Percentiles rank a stretch among this genome's conserved stretches.
These are phyloP conservation scores for Erethizon dorsatum DNA, from an alignment of 2,797 vertebrate species.

Conservation along the genomic window DNA sequence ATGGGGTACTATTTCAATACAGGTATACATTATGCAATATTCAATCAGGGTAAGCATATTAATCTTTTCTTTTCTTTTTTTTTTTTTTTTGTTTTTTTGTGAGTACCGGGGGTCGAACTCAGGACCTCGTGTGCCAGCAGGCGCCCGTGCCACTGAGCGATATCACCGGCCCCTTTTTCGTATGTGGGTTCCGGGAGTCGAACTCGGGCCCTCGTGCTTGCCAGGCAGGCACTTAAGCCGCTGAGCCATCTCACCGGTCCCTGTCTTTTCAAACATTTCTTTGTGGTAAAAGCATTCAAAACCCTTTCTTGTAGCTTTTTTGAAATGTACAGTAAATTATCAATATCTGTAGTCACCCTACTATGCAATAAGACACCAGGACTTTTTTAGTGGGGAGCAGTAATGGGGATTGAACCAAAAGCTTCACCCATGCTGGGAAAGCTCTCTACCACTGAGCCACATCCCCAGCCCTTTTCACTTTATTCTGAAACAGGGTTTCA, in stretches of 20 bases:
- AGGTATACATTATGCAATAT: background rate
- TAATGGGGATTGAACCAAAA: background rate
- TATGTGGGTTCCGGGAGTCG: too few relatives aligned
- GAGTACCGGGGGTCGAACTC: too few relatives aligned
- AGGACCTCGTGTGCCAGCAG: too few relatives aligned
- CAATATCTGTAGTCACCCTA: background rate
- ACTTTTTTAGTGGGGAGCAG: background rate
- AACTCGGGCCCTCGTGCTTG: too few relatives aligned
- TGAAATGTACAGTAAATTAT: background rate
- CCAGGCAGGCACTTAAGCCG: too few relatives aligned
- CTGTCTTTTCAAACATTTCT: background rate
- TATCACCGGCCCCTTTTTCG: too few relatives aligned
- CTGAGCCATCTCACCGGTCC: too few relatives aligned
- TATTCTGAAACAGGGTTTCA: background rate
- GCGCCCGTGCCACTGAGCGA: too few relatives aligned
- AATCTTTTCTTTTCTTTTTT: too few relatives aligned
- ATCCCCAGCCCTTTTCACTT: background rate
- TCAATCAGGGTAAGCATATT: background rate
- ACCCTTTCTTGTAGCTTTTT: background rate
- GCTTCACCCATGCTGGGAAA: background rate
- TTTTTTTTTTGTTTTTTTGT: too few relatives aligned
- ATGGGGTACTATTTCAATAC: background rate
- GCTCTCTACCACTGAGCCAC: background rate
- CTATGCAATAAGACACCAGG: background rate
- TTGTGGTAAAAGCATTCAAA: background rate